A percentile compares a stretch with the other conserved stretches of the same genome.
Evolutionary conservation across 92 coral and sea anemone genomes (phyloP).

Genomic region (Siderastrea siderea): DNA sequence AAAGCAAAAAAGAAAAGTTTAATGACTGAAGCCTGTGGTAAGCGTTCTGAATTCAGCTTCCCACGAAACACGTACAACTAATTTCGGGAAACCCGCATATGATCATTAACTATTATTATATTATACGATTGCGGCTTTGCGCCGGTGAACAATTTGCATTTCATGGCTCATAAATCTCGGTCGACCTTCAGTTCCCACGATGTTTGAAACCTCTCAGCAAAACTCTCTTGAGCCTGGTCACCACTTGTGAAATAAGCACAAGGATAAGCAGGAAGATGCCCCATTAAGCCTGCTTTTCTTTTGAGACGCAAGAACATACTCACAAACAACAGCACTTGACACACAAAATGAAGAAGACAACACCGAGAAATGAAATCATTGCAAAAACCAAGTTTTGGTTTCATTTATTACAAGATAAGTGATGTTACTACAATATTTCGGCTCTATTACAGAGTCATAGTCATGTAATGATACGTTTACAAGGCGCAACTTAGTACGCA

Average conservation of each 20-base stretch:
- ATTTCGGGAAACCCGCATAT: not conserved
- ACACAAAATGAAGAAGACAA: no score
- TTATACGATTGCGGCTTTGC: not conserved
- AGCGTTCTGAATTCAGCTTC: conserved; percentile 20
- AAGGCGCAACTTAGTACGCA: no score
- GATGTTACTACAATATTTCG: no score
- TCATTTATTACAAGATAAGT: no score
- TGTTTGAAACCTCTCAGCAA: not conserved
- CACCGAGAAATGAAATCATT: no score
- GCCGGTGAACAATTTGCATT: conserved; percentile 9
- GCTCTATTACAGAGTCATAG: no score
- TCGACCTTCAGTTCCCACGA: not conserved
- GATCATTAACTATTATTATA: not conserved
- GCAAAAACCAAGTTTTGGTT: no score
- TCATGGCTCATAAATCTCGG: not conserved
- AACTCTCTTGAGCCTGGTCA: not conserved
- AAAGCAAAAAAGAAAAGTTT: not conserved
- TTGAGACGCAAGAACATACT: no score
- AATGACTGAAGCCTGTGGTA: conserved; percentile 9
- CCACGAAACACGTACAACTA: conserved; percentile 11
- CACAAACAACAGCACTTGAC: no score
- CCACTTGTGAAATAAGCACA: not conserved
- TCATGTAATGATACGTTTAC: no score
- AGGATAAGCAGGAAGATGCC: not conserved
- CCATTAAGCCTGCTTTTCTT: no score